These are phyloP conservation scores for Prorops nasuta DNA, from an alignment of 1,140 invertebrate species.

Conservation along the genomic window DNA sequence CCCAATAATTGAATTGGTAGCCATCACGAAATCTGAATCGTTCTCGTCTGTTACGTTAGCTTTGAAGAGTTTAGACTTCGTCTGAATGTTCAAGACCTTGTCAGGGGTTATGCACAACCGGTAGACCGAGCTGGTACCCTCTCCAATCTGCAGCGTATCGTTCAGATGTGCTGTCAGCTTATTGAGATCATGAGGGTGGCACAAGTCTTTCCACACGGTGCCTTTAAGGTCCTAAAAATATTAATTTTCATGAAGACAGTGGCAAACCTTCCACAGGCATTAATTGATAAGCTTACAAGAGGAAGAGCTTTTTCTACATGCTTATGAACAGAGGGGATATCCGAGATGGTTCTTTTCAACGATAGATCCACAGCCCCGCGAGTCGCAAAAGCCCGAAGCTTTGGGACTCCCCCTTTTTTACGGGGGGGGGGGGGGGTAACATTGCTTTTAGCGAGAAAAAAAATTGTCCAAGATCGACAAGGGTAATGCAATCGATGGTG, in stretches of 20 bases:
- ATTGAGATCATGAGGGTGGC: conserved; percentile 71
- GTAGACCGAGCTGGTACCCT: conserved; percentile 74
- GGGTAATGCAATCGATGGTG: no score
- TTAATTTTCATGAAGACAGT: conserved; percentile 15
- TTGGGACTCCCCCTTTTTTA: no score
- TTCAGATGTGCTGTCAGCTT: conserved; percentile 74
- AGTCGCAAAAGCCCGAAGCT: no score
- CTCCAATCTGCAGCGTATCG: conserved; percentile 68
- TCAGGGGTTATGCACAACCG: conserved; percentile 73
- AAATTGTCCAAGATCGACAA: no score
- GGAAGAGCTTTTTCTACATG: no score
- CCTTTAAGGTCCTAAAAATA: conserved; percentile 62
- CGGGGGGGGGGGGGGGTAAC: no score
- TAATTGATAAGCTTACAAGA: no score
- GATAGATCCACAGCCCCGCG: no score
- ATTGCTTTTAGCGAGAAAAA: no score
- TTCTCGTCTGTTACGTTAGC: conserved; percentile 63
- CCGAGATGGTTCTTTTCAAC: no score
- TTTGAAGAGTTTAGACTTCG: conserved; percentile 83
- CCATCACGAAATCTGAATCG: conserved; percentile 86
- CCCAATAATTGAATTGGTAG: conserved; percentile 81
- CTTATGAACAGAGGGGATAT: no score
- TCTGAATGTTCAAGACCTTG: conserved; percentile 81
- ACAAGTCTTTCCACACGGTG: conserved; percentile 72
- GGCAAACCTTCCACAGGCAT: no score